These are phyloP conservation scores for Branchipolynoe longqiensis DNA, from an alignment of 2,888 invertebrate species.

Conservation along the genomic window DNA sequence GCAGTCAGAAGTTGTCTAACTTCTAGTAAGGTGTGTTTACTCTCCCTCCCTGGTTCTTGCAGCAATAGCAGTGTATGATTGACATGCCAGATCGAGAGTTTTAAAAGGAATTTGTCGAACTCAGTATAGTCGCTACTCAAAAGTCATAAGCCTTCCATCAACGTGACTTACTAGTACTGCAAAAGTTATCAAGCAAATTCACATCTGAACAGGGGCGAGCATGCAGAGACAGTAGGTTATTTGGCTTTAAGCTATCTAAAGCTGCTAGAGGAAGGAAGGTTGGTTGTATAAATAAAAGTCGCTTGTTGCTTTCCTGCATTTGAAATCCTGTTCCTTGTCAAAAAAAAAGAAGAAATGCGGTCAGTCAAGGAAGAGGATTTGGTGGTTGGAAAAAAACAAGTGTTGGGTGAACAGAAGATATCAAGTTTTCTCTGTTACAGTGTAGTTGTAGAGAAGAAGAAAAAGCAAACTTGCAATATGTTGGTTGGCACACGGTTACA, in stretches of 20 bases:
- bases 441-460: constrained; percentile 21
- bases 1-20: too few species aligned
- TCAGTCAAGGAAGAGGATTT: constrained; percentile 27
- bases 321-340: constrained; percentile 10
- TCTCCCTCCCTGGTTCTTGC: too few species aligned
- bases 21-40: too few species aligned
- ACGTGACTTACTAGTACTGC: too few species aligned
- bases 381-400: neutral
- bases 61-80: too few species aligned
- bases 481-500: neutral
- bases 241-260: neutral
- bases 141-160: too few species aligned
- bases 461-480: neutral
- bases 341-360: too few species aligned
- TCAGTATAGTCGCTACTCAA: too few species aligned
- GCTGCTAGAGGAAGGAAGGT: neutral
- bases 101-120: too few species aligned
- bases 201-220: constrained; percentile 26
- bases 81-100: too few species aligned
- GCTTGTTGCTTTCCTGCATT: neutral
- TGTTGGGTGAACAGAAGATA: neutral
- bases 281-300: neutral
- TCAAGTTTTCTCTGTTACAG: neutral
- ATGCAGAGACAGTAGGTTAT: neutral
- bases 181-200: too few species aligned